Evolutionary conservation across 2,113 vertebrate species (phyloP), one percentile per base, ranked within the genome.

Genomic region (Sigmodon hispidus): DNA sequence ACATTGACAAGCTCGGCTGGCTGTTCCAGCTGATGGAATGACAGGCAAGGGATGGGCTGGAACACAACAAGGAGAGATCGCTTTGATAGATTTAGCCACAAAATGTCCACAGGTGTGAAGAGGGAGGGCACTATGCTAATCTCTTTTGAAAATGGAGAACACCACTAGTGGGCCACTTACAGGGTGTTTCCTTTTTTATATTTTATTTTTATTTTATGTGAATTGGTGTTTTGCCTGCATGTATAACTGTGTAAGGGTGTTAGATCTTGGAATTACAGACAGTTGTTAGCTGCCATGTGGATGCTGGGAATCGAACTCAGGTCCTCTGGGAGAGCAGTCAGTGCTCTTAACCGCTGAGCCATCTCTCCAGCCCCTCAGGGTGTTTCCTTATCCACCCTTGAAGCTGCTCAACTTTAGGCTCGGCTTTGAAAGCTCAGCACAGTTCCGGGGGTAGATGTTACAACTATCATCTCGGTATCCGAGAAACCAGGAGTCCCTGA

Each of bases 51-150:
- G 40, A 31, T 50, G 81, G 59, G 11, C 3, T 48, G 61, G 61
- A 67, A 10, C 77, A 11, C 36, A 34, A 4, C 11, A 59, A 48
- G 26, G 40, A 22, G 26, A 10, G 43, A n/a, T 22, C 0, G 13
- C 57, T 24, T 48, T 34, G 26, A 10, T 15, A 2, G 61, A 16
- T 22, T 45, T 29, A 7, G 0, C 0, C 3, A 43, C 31, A 19
- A 52, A 48, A 22, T 1, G 29, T 21, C 48, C 34, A 1, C 4
- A 3, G 52, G 26, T 52, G 59, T 16, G 3, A 19, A 3, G 3
- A 31, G 34, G 34, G 22, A 34, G 1, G 13, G 45, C 34, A 4
- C 8, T 43, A 1, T 0, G 1, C 7, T 40, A 40, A 16, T 40
- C 19, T 57, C 36, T 29, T 3, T 1, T 0, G 34, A 12, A 24